Evolutionary conservation across 2,797 vertebrate genomes (phyloP), one percentile per base, ranked within the genome.

Genomic region (Sebastes kiyomatsui): DNA sequence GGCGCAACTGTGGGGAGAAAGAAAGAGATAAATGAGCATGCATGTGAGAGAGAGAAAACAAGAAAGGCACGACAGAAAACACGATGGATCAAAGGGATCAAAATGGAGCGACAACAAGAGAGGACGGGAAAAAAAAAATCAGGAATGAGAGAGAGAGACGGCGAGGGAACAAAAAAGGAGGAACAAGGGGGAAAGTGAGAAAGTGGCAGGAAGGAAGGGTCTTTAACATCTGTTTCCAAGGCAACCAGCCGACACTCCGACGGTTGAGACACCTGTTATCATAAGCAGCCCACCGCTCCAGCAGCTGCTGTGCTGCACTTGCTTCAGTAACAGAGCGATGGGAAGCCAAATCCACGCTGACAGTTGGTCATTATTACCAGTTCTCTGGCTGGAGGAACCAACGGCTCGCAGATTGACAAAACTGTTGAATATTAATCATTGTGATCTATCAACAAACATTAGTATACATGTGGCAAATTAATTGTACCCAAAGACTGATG

Each of bases 1-100:
- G 96, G 96, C 65, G 96, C 96, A 89, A 96, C 96, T 96, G 92
- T 55, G 54, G 74, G 84, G 65, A 79, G 78, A 89, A 20, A 88
- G 10, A 90, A 10, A 84, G 46, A 79, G 46, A 30, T 27, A 54
- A 60, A 76, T 70, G 60, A 88, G 54, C 20, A 27, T 58, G 66
- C 27, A 35, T 62, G 25, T 28, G 42, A 18, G 11, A 20, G 62
- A 70, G 25, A 67, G 73, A 78, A 18, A 25, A 79, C 32, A 56
- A 70, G 61, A 81, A 32, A 75, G 35, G 59, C 66, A 49, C 5
- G 49, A 72, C 7, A 67, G 67, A 80, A 72, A 77, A 79, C 52
- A 72, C 33, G 72, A 60, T 27, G 28, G 13, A 69, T 68, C 27
- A 65, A 30, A 79, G 54, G 38, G 22, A 78, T 81, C 49, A 52